Percentiles rank a stretch among this genome's conserved stretches.
Evolutionary conservation across 2,113 vertebrate species (phyloP).

Genomic region (Odontesthes bonariensis): DNA sequence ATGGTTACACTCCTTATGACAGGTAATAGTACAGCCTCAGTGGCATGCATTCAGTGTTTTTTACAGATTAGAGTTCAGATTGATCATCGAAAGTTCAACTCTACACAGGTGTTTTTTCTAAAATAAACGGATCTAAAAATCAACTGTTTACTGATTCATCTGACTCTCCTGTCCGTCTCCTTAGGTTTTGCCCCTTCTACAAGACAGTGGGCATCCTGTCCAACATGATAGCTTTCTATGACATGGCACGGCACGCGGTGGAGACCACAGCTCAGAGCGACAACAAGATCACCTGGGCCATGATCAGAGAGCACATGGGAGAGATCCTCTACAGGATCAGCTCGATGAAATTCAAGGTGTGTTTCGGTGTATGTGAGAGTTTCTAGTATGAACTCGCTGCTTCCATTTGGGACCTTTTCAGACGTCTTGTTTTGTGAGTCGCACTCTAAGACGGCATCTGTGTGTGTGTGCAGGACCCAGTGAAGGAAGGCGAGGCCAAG

Average conservation of each 20-base stretch:
- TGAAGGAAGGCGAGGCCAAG: constrained; percentile 95
- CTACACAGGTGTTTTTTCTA: background rate
- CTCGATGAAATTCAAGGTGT: constrained; percentile 99
- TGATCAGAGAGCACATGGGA: constrained; percentile 95
- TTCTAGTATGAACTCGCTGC: background rate
- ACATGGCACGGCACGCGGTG: constrained; percentile 96
- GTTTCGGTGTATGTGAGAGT: background rate
- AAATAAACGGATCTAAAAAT: background rate
- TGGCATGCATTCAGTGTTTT: background rate
- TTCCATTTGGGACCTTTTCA: rapidly evolving
- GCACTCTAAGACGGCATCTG: background rate
- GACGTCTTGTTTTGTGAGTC: background rate
- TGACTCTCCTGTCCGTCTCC: constrained; percentile 12
- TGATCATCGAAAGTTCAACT: background rate
- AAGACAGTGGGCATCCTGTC: constrained; percentile 97
- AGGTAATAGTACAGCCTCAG: constrained; percentile 76
- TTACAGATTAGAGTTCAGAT: background rate
- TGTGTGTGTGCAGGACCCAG: constrained; percentile 87
- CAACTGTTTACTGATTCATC: background rate
- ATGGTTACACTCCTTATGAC: constrained; percentile 97
- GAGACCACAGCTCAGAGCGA: constrained; percentile 98
- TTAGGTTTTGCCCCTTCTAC: constrained; percentile 98
- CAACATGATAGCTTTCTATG: constrained; percentile 96
- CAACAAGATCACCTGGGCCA: constrained; percentile 98
- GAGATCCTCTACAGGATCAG: constrained; percentile 95